Conservation (phyloP, 2,113 vertebrate species). For the Corynorhinus townsendii region DNA sequence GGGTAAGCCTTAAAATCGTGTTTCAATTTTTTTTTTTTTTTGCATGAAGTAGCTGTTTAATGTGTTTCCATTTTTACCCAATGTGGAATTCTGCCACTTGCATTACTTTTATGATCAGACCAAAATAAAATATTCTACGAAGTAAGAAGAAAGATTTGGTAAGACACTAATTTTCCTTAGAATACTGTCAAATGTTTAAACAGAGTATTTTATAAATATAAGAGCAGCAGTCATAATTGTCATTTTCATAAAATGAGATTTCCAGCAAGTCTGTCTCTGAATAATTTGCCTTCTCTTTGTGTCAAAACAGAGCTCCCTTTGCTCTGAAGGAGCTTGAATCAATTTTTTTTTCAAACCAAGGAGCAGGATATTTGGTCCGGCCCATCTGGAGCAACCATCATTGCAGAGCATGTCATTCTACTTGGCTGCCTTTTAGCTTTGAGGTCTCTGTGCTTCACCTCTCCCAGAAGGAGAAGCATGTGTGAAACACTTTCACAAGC, state of each 20-base stretch:
- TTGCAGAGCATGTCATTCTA: background rate
- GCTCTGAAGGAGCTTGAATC: background rate
- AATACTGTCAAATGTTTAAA: conserved; percentile 50
- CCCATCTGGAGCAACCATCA: background rate
- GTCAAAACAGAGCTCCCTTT: conserved; percentile 55
- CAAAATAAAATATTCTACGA: conserved; percentile 24
- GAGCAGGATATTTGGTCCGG: background rate
- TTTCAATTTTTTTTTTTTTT: background rate
- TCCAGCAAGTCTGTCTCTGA: conserved; percentile 35
- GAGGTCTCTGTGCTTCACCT: background rate
- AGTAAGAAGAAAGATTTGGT: background rate
- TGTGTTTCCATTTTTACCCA: background rate
- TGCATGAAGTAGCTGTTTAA: too few species aligned
- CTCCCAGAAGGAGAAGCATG: background rate
- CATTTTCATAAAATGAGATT: conserved; percentile 51
- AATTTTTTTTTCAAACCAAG: background rate
- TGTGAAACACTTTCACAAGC: background rate
- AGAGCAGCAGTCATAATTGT: conserved; percentile 32
- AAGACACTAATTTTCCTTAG: conserved; percentile 9
- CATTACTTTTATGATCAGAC: background rate
- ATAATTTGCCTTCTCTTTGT: conserved; percentile 36
- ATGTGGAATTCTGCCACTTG: background rate
- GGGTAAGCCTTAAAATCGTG: background rate
- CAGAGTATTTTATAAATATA: conserved; percentile 49
- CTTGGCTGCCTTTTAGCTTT: background rate